Evolutionary conservation across 2,797 vertebrate genomes (phyloP).

Genomic region (Acanthurus tractus): DNA sequence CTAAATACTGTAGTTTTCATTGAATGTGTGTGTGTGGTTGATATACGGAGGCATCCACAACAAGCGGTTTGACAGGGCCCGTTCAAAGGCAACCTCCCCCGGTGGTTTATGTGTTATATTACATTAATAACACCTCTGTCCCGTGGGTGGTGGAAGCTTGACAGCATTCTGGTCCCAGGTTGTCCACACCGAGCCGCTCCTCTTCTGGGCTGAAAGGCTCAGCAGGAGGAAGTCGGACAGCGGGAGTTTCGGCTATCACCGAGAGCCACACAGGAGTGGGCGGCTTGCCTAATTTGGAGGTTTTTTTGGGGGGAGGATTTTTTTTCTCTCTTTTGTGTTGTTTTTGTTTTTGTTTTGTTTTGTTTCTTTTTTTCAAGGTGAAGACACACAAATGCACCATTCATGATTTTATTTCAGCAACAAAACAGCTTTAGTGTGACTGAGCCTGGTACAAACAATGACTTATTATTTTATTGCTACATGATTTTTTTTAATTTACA

Average conservation of each 20-base stretch:
- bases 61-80: conserved; percentile 49
- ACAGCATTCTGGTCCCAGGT: conserved; percentile 69
- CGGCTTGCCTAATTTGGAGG: conserved; percentile 22
- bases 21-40: conserved; percentile 5
- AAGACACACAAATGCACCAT: not conserved
- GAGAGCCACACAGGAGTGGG: conserved; percentile 37
- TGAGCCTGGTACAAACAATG: not conserved
- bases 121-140: conserved; percentile 81
- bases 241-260: conserved; percentile 59
- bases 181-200: conserved; percentile 63
- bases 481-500: not conserved
- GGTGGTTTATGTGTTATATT: conserved; percentile 78
- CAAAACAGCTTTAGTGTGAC: not conserved
- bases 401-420: conserved; percentile 21
- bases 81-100: conserved; percentile 63
- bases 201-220: conserved; percentile 64
- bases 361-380: conserved; percentile 19
- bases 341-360: not conserved
- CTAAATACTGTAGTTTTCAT: conserved; percentile 23
- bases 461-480: not conserved
- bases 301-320: no score
- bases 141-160: conserved; percentile 66
- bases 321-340: no score
- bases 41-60: conserved; percentile 42
- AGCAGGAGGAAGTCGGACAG: conserved; percentile 64